A percentile compares a stretch with the other conserved stretches of the same genome.
Conservation (phyloP, 1,140 invertebrate species). For the Diachasmimorpha longicaudata region DNA sequence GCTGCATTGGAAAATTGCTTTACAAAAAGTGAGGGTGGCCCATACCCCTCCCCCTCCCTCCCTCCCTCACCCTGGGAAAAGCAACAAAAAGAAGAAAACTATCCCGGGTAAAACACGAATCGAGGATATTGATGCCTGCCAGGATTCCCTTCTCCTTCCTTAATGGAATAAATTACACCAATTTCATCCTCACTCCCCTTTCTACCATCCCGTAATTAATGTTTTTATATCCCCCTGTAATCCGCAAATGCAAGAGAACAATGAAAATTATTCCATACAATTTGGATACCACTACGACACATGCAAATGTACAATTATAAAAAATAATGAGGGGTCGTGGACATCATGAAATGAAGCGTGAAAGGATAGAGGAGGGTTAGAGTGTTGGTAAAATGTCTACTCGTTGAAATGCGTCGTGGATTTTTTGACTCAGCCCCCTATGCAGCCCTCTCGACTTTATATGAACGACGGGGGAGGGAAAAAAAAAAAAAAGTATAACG, state of each 20-base stretch:
- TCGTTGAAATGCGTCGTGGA: neutral
- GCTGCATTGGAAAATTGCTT: conserved; percentile 4
- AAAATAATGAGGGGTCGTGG: neutral
- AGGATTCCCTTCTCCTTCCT: neutral
- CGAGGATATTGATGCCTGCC: neutral
- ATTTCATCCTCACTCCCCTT: neutral
- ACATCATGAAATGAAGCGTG: conserved; percentile 9
- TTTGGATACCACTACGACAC: neutral
- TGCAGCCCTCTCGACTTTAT: neutral
- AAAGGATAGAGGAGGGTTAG: neutral
- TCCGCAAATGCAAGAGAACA: neutral
- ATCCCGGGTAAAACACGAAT: neutral
- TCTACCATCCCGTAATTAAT: neutral
- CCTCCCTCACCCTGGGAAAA: too few species aligned
- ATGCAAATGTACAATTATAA: conserved; percentile 11
- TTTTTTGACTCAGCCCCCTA: neutral
- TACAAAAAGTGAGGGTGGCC: neutral
- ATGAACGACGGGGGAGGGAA: neutral
- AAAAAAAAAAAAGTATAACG: neutral
- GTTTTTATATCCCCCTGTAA: neutral
- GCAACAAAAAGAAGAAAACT: neutral
- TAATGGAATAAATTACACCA: neutral
- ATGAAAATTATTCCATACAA: neutral
- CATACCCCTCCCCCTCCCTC: too few species aligned
- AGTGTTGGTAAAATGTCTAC: neutral